Evolutionary conservation across 2,113 vertebrate species (phyloP).

Genomic region (Tympanuchus pallidicinctus): DNA sequence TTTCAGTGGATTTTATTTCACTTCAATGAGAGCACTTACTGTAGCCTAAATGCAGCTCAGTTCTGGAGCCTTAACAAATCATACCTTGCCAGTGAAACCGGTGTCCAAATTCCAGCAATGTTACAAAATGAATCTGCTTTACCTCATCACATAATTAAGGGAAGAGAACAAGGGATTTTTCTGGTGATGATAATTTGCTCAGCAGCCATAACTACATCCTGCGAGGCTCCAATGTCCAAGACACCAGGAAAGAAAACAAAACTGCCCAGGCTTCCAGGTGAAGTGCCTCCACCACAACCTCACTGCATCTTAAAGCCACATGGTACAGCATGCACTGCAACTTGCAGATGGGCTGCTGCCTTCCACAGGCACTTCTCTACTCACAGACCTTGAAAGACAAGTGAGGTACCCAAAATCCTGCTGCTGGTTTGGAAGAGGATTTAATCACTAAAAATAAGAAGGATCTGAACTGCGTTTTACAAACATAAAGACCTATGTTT

Average conservation of each 20-base stretch:
- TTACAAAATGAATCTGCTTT: not conserved
- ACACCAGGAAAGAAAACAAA: not conserved
- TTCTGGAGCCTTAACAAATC: not conserved
- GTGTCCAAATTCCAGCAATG: not conserved
- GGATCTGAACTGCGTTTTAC: not conserved
- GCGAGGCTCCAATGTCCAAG: not conserved
- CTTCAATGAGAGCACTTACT: not conserved
- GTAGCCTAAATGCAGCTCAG: not conserved
- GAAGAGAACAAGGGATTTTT: not conserved
- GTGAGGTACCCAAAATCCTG: not conserved
- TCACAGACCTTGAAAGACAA: not conserved
- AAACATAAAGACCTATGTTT: accelerated
- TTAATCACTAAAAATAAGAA: not conserved
- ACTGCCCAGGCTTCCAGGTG: not conserved
- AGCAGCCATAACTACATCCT: not conserved
- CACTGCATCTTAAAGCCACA: not conserved
- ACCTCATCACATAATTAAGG: not conserved
- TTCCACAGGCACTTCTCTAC: not conserved
- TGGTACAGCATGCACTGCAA: not conserved
- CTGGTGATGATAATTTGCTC: not conserved
- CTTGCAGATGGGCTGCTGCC: accelerated
- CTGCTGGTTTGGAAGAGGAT: not conserved
- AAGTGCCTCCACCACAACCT: not conserved
- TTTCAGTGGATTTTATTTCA: not conserved
- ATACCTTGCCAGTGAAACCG: not conserved